phyloP scores from a whole-genome alignment of 2,797 vertebrate genomes.

The Okamejei kenojei region DNA sequence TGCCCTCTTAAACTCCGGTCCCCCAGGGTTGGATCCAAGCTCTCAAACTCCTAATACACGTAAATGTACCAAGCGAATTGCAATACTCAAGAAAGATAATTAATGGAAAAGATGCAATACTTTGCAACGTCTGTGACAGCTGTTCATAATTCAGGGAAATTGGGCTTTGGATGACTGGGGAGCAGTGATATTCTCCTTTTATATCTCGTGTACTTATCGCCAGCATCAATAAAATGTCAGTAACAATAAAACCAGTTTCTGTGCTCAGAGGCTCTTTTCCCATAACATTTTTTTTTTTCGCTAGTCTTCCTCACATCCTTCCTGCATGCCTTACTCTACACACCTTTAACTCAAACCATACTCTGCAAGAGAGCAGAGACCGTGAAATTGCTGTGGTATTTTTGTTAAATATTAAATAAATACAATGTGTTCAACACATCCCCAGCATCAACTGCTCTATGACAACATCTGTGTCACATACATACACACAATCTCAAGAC shows the following conservation, averaged over 20 bases:
- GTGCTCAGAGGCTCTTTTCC: not conserved
- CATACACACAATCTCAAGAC: not conserved
- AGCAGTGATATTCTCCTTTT: not conserved
- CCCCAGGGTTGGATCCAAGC: not conserved
- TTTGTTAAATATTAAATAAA: slow-evolving; percentile 19
- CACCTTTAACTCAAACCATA: slow-evolving; percentile 23
- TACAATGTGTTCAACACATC: slow-evolving; percentile 19
- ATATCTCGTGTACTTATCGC: not conserved
- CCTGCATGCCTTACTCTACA: not conserved
- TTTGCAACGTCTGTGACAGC: not conserved
- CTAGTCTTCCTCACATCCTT: not conserved
- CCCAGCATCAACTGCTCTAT: not conserved
- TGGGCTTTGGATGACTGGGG: not conserved
- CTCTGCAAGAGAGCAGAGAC: slow-evolving; percentile 15
- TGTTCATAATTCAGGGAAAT: slow-evolving; percentile 11
- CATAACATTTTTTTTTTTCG: not conserved
- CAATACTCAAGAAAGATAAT: not conserved
- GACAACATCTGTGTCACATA: slow-evolving; percentile 13
- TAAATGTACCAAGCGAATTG: not conserved
- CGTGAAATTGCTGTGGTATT: slow-evolving; percentile 30
- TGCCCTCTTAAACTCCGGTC: not conserved
- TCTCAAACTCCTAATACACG: not conserved
- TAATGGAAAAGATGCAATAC: not conserved
- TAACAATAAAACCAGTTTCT: not conserved
- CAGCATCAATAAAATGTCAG: not conserved